Percentiles rank a stretch among this genome's conserved stretches.
Evolutionary conservation across 2,888 invertebrate genomes (phyloP).

Genomic region (Chloroclystis v-ata): DNA sequence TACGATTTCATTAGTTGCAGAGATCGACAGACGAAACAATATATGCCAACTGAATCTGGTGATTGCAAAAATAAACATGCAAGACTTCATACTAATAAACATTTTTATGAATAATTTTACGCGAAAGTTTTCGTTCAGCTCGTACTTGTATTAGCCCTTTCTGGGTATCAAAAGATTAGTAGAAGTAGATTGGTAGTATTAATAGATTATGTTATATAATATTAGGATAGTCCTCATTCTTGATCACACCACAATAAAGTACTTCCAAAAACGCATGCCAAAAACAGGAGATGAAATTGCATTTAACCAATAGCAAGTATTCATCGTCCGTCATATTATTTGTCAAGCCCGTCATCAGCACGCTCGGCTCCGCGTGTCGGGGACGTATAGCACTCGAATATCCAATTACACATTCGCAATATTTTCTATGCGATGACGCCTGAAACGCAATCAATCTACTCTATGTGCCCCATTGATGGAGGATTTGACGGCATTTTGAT

Average conservation of each 20-base stretch:
- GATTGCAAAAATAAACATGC: constrained; percentile 33
- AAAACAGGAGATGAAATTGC: constrained; percentile 45
- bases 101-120: too few relatives aligned
- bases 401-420: constrained; percentile 74
- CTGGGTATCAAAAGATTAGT: too few relatives aligned
- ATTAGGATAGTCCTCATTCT: too few relatives aligned
- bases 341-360: constrained; percentile 68
- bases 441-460: constrained; percentile 68
- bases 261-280: not conserved
- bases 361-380: constrained; percentile 59
- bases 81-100: too few relatives aligned
- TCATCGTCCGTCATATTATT: constrained; percentile 70
- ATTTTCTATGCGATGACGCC: constrained; percentile 72
- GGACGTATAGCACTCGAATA: constrained; percentile 54
- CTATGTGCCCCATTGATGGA: constrained; percentile 27
- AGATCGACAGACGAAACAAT: constrained; percentile 48
- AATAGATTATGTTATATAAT: too few relatives aligned
- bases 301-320: constrained; percentile 54
- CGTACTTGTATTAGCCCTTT: too few relatives aligned
- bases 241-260: too few relatives aligned
- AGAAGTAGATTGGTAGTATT: too few relatives aligned
- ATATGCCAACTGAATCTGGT: constrained; percentile 46
- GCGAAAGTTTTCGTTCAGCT: too few relatives aligned
- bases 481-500: constrained; percentile 11
- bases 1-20: constrained; percentile 70